These are phyloP conservation scores for Thymallus thymallus DNA, from an alignment of 2,113 vertebrate species.

Conservation along the genomic window DNA sequence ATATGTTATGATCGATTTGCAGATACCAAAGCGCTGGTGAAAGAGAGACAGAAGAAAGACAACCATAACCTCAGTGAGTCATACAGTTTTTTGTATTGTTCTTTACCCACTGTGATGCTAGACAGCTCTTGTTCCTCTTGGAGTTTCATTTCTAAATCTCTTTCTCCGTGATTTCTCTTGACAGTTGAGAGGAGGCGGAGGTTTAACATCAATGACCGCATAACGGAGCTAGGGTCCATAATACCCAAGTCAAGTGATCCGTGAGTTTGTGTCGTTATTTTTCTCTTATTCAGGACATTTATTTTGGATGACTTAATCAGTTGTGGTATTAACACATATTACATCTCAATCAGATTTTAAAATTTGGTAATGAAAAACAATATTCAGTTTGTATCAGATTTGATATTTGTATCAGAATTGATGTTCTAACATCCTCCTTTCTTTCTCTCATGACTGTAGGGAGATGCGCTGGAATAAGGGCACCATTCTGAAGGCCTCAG, in stretches of 20 bases:
- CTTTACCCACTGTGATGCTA: not conserved
- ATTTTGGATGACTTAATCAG: not conserved
- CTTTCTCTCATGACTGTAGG: conserved; percentile 57
- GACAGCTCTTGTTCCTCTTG: not conserved
- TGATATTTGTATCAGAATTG: conserved; percentile 15
- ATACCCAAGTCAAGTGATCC: conserved; percentile 81
- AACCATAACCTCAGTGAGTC: conserved; percentile 97
- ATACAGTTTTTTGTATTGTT: not conserved
- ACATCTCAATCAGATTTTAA: not conserved
- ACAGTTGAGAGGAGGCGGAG: conserved; percentile 77
- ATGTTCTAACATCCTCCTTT: conserved; percentile 31
- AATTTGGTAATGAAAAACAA: conserved; percentile 21
- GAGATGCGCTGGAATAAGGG: conserved; percentile 99
- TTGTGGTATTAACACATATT: too few species aligned
- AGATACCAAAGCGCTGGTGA: conserved; percentile 69
- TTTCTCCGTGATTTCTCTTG: not conserved
- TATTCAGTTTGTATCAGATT: not conserved
- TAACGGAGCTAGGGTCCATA: conserved; percentile 78
- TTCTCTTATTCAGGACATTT: not conserved
- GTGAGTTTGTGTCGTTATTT: conserved; percentile 56
- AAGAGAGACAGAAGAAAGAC: conserved; percentile 97
- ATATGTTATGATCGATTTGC: conserved; percentile 51
- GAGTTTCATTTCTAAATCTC: not conserved
- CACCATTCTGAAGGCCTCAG: conserved; percentile 95
- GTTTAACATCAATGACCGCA: conserved; percentile 81